phyloP scores from a whole-genome alignment of 2,888 invertebrate species.

The Athalia cordata region DNA sequence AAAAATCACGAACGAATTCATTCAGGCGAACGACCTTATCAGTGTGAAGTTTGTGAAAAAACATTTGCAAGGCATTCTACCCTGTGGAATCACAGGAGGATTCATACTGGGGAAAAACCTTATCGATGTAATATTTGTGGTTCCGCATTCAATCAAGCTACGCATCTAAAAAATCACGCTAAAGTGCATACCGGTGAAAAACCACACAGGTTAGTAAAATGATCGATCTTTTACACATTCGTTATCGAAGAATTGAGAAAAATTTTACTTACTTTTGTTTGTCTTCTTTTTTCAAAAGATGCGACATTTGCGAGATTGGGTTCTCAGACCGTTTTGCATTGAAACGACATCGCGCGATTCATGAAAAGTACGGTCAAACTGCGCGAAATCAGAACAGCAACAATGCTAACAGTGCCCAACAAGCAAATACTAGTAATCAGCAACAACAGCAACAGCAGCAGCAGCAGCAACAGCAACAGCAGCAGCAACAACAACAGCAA shows the following conservation, averaged over 20 bases:
- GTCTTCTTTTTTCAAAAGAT: constrained; percentile 74
- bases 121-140: constrained; percentile 77
- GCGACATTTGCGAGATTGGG: constrained; percentile 90
- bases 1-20: constrained; percentile 93
- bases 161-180: constrained; percentile 91
- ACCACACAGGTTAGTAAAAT: constrained; percentile 76
- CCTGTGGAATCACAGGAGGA: constrained; percentile 91
- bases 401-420: constrained; percentile 74
- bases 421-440: constrained; percentile 73
- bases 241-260: constrained; percentile 60
- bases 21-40: constrained; percentile 91
- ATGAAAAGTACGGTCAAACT: constrained; percentile 86
- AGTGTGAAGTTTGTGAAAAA: constrained; percentile 92
- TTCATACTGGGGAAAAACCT: constrained; percentile 92
- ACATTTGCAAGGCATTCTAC: constrained; percentile 92
- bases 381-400: constrained; percentile 75
- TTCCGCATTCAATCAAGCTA: constrained; percentile 93
- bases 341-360: constrained; percentile 90
- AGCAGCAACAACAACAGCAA: constrained; percentile 61
- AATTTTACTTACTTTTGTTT: not conserved
- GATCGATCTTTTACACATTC: not conserved
- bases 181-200: constrained; percentile 82
- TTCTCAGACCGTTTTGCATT: constrained; percentile 91
- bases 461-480: constrained; percentile 62
- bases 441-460: constrained; percentile 72